Evolutionary conservation across 2,888 invertebrate genomes (phyloP).

Genomic region (Camptogramma bilineatum): DNA sequence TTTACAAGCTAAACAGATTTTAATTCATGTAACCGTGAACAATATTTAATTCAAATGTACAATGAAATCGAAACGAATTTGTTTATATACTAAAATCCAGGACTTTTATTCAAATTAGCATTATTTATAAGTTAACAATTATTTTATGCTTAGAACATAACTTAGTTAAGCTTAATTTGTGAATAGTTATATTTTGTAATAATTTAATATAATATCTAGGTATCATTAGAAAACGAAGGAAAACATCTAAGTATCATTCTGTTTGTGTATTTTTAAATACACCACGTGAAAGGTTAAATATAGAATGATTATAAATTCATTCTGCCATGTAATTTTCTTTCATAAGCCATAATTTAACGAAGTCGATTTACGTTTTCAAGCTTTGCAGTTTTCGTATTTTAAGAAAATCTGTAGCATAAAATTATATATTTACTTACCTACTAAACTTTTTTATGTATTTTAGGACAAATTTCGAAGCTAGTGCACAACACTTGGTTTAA

Average conservation of each 20-base stretch:
- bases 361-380: constrained; percentile 27
- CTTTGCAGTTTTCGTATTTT: constrained; percentile 31
- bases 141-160: constrained; percentile 23
- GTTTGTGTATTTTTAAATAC: constrained; percentile 27
- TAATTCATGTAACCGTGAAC: neutral
- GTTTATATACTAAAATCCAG: constrained; percentile 19
- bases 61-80: constrained; percentile 39
- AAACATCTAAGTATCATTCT: constrained; percentile 5
- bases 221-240: constrained; percentile 12
- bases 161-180: constrained; percentile 25
- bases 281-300: constrained; percentile 9
- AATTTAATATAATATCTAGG: no score
- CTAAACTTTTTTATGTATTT: constrained; percentile 46
- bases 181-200: constrained; percentile 30
- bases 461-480: constrained; percentile 59
- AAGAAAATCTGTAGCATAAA: constrained; percentile 21
- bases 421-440: constrained; percentile 22
- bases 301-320: constrained; percentile 19
- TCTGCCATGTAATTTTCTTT: constrained; percentile 35
- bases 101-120: constrained; percentile 22
- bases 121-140: constrained; percentile 27
- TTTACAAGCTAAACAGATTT: constrained; percentile 3
- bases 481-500: constrained; percentile 70
- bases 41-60: constrained; percentile 14
- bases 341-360: constrained; percentile 53